Percentiles rank a stretch among this genome's conserved stretches.
Conservation (phyloP, 64 coral and sea anemone genomes). For the Montipora foliosa region DNA sequence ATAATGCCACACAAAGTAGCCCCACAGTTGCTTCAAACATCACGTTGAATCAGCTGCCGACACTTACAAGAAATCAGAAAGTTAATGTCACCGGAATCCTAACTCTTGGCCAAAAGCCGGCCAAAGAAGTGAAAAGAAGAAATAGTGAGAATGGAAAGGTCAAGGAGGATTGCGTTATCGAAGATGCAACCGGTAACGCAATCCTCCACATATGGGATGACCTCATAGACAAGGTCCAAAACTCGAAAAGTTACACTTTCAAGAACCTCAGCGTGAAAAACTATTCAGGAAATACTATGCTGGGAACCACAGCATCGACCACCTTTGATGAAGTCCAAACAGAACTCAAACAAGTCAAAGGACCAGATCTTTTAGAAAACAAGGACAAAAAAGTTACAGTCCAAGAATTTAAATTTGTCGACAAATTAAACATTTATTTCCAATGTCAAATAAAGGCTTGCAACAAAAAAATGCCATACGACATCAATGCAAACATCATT, state of each 20-base stretch:
- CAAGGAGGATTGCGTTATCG: slow-evolving; percentile 72
- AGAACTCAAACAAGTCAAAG: slow-evolving; percentile 47
- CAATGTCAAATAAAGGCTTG: slow-evolving; percentile 67
- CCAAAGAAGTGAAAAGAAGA: slow-evolving; percentile 62
- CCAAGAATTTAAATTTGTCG: slow-evolving; percentile 63
- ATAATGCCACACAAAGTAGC: slow-evolving; percentile 2
- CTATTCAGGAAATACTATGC: slow-evolving; percentile 65
- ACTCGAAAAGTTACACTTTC: slow-evolving; percentile 41
- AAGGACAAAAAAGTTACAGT: slow-evolving; percentile 36
- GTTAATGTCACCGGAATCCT: slow-evolving; percentile 62
- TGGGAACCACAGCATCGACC: slow-evolving; percentile 62
- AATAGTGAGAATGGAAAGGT: slow-evolving; percentile 33
- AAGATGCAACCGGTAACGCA: slow-evolving; percentile 55
- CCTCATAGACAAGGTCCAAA: slow-evolving; percentile 39
- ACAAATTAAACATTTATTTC: slow-evolving; percentile 57
- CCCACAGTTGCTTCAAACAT: neutral
- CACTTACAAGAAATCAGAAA: slow-evolving; percentile 19
- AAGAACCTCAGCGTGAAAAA: slow-evolving; percentile 71
- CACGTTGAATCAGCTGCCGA: neutral
- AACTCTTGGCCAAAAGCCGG: slow-evolving; percentile 33
- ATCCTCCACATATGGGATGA: slow-evolving; percentile 73
- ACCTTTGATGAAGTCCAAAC: slow-evolving; percentile 41
- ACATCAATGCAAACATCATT: slow-evolving; percentile 55
- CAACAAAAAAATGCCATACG: slow-evolving; percentile 69
- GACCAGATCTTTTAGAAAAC: slow-evolving; percentile 57